Evolutionary conservation across 1,140 invertebrate species (phyloP), one percentile per base, ranked within the genome.

Genomic region (Euura saliciscinereae): DNA sequence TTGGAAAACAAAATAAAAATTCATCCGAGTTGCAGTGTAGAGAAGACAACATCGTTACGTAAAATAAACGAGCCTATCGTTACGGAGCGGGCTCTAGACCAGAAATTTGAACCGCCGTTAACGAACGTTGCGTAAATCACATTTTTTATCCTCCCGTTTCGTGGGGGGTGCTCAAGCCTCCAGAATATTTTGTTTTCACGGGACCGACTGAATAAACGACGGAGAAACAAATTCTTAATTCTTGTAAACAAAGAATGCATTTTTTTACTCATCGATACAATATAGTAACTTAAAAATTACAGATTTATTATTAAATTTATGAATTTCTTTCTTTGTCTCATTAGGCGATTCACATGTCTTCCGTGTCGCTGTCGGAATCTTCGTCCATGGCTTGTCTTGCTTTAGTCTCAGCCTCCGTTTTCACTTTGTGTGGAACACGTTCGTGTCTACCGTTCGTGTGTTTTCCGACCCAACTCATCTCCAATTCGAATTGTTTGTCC

Each of bases 401-500:
- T 85, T 92, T 94, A 46, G 91, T 91, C 82, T 96, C 94, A 10
- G 96, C 95, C 80, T 95, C 93, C 6, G 87, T 79, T 78, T 90
- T 91, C 43, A 93, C 84, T 28, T 87, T 85, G 2, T 87, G 80
- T 0, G 95, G 94, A 66, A 97, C 94, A 70, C 91, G 83, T 79
- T 94, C 88, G 83, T 97, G 95, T 67, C 88, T 83, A 2, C 95
- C 95, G 44, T 92, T 89, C 0, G 94, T 96, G 66, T 93, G 91
- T 78, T 93, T 92, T 68, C 96, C 96, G 43, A 99, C 96, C 96
- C 98, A 99, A 73, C 97, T 97, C 80, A 99, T 90, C 88, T 99
- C 98, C 73, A 99, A 87, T 82, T 99, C 97, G 86, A 99, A 99
- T 75, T 97, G 93, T 87, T 99, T 99, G 85, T 99, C 98, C 88